Evolutionary conservation across 2,888 invertebrate species (phyloP).

Genomic region (Ceramica pisi): DNA sequence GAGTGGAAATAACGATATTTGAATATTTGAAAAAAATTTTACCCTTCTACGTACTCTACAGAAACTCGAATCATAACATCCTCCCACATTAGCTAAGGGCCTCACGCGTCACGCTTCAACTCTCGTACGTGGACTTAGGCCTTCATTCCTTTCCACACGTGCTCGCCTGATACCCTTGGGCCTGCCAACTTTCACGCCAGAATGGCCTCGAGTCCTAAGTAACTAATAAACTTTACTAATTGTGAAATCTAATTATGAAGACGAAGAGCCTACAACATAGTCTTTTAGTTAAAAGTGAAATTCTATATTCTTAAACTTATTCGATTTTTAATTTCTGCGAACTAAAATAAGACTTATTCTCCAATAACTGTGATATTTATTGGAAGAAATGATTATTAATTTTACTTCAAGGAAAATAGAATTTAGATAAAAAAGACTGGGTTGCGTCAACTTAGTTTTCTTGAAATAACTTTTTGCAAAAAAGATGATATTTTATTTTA

Average conservation of each 20-base stretch:
- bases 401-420: constrained; percentile 19
- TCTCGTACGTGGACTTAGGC: constrained; percentile 31
- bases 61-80: constrained; percentile 8
- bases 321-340: background rate
- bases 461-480: constrained; percentile 8
- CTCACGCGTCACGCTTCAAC: constrained; percentile 30
- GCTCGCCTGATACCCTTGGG: constrained; percentile 26
- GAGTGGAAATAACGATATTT: background rate
- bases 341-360: constrained; percentile 1
- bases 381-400: constrained; percentile 4
- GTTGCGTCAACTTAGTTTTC: constrained; percentile 14
- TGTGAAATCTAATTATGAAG: constrained; percentile 40
- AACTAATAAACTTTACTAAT: constrained; percentile 52
- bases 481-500: constrained; percentile 15
- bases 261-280: background rate
- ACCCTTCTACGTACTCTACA: background rate
- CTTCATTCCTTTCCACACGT: constrained; percentile 48
- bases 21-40: too few species aligned
- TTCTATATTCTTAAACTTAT: background rate
- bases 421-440: background rate
- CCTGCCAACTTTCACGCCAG: constrained; percentile 34
- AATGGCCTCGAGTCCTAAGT: constrained; percentile 22
- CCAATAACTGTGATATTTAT: constrained; percentile 17
- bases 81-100: constrained; percentile 19
- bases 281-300: background rate